These are phyloP conservation scores for Synergus umbraculus DNA, from an alignment of 2,888 invertebrate species.

Conservation along the genomic window DNA sequence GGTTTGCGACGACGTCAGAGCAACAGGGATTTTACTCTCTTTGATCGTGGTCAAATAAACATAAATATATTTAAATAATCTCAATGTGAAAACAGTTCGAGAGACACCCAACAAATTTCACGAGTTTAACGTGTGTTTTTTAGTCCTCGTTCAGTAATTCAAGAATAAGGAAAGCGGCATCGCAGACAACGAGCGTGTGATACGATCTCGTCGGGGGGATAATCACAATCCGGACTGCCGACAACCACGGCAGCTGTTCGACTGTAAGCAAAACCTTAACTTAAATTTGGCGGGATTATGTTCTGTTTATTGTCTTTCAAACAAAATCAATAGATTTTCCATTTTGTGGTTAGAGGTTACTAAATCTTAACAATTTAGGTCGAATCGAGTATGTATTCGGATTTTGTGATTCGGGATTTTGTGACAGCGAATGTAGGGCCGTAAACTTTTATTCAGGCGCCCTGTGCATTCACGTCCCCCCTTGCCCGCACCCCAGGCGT, in stretches of 20 bases:
- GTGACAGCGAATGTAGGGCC: constrained; percentile 18
- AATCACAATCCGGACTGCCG: constrained; percentile 50
- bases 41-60: constrained; percentile 18
- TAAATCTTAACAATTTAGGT: background rate
- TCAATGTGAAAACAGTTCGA: constrained; percentile 19
- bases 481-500: constrained; percentile 19
- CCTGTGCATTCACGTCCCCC: constrained; percentile 18
- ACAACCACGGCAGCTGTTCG: constrained; percentile 51
- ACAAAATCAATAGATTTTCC: background rate
- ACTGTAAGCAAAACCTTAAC: constrained; percentile 48
- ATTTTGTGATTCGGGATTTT: background rate
- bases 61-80: constrained; percentile 31
- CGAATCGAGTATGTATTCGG: background rate
- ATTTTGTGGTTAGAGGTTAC: background rate
- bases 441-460: constrained; percentile 14
- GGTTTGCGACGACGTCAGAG: constrained; percentile 27
- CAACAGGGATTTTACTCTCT: background rate
- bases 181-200: constrained; percentile 18
- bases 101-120: background rate
- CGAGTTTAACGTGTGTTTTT: constrained; percentile 19
- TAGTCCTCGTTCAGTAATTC: background rate
- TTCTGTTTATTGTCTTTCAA: background rate
- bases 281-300: constrained; percentile 32
- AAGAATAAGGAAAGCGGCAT: constrained; percentile 22
- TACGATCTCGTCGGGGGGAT: constrained; percentile 47